Conservation (phyloP, 1,140 invertebrate species). For the Drosophila burlai region DNA sequence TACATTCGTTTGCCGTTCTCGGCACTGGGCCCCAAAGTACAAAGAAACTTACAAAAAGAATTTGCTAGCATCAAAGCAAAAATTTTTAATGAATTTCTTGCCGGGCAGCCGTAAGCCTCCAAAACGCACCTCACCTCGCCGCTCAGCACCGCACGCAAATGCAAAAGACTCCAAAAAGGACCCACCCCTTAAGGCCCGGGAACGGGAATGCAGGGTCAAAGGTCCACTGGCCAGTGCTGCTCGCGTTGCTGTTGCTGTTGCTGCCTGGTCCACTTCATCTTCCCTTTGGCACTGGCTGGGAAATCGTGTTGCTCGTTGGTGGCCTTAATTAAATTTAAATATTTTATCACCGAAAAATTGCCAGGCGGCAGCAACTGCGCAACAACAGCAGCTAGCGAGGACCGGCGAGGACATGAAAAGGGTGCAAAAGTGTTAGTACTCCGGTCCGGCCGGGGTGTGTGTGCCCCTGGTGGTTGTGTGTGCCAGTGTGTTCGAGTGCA, state of each 20-base stretch:
- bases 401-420: slow-evolving; percentile 60
- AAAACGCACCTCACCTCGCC: slow-evolving; percentile 55
- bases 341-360: slow-evolving; percentile 85
- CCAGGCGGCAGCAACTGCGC: slow-evolving; percentile 76
- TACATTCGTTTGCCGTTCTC: slow-evolving; percentile 31
- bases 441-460: not conserved
- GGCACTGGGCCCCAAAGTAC: slow-evolving; percentile 36
- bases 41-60: slow-evolving; percentile 80
- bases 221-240: slow-evolving; percentile 24
- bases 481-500: slow-evolving; percentile 59
- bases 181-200: slow-evolving; percentile 13
- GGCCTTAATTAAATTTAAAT: slow-evolving; percentile 85
- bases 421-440: slow-evolving; percentile 68
- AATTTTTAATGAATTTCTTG: slow-evolving; percentile 84
- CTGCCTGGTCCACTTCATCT: slow-evolving; percentile 46
- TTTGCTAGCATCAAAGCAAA: slow-evolving; percentile 83
- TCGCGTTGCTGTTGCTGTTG: not conserved
- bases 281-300: slow-evolving; percentile 70
- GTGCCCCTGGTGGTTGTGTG: slow-evolving; percentile 1
- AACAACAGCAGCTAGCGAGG: slow-evolving; percentile 50
- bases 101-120: slow-evolving; percentile 67
- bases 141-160: slow-evolving; percentile 46
- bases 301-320: slow-evolving; percentile 83
- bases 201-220: slow-evolving; percentile 51
- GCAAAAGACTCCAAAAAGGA: slow-evolving; percentile 47